Evolutionary conservation across 2,113 vertebrate species (phyloP).

Genomic region (Taurulus bubalis): DNA sequence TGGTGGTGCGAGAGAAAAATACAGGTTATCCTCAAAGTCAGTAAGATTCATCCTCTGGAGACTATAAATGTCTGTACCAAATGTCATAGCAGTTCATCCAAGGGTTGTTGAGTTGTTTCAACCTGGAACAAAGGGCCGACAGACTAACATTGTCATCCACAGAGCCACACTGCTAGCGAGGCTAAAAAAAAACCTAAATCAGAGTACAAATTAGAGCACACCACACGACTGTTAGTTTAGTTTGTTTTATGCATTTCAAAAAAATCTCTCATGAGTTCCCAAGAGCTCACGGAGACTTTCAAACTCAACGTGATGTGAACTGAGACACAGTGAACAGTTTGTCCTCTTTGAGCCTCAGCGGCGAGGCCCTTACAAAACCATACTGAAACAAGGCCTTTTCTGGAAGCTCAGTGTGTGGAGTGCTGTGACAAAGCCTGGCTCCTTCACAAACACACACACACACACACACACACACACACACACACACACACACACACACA

Average conservation of each 20-base stretch:
- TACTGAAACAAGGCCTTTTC: constrained; percentile 63
- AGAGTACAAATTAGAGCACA: background rate
- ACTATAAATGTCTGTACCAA: background rate
- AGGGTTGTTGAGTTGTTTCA: background rate
- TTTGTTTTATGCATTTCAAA: background rate
- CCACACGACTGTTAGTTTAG: background rate
- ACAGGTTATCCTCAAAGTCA: background rate
- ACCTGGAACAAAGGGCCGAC: background rate
- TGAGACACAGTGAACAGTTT: constrained; percentile 19
- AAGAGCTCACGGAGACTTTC: background rate
- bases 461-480: constrained; percentile 45
- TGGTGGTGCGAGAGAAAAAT: background rate
- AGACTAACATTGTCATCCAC: background rate
- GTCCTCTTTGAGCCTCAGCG: constrained; percentile 32
- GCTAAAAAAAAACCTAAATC: background rate
- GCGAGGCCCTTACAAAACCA: constrained; percentile 57
- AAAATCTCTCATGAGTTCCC: background rate
- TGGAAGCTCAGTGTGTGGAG: constrained; percentile 65
- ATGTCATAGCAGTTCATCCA: background rate
- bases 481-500: constrained; percentile 42
- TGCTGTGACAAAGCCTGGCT: constrained; percentile 64
- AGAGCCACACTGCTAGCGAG: background rate
- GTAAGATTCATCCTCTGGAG: background rate
- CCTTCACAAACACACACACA: constrained; percentile 46
- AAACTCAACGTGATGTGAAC: background rate